A percentile compares a stretch with the other conserved stretches of the same genome.
Evolutionary conservation across 1,140 invertebrate genomes (phyloP).

Genomic region (Agrypnia vestita): DNA sequence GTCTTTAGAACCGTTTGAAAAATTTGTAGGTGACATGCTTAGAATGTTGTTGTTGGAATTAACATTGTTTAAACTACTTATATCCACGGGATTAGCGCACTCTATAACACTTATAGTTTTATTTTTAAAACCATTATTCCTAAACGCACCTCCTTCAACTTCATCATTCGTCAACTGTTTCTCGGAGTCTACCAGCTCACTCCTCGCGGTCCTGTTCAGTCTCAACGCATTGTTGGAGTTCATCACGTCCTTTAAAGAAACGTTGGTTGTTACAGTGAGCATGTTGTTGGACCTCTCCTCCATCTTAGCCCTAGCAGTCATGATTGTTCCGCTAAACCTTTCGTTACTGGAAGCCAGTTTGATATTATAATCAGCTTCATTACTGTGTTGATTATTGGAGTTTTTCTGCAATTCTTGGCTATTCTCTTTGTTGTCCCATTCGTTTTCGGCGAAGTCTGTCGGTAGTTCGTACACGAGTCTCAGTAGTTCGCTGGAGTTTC

Average conservation of each 20-base stretch:
- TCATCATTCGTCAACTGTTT: conserved; percentile 50
- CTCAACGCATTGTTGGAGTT: conserved; percentile 54
- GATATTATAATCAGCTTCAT: conserved; percentile 15
- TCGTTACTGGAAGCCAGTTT: conserved; percentile 42
- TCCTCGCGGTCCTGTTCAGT: conserved; percentile 41
- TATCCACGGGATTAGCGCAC: conserved; percentile 38
- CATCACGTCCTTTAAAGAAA: conserved; percentile 57
- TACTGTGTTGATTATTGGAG: conserved; percentile 16
- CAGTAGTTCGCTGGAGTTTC: conserved; percentile 70
- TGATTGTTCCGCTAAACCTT: conserved; percentile 15
- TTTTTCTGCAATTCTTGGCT: not conserved
- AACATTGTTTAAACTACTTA: conserved; percentile 16
- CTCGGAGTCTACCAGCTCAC: conserved; percentile 43
- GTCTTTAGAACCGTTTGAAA: conserved; percentile 12
- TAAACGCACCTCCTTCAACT: conserved; percentile 19
- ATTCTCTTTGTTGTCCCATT: conserved; percentile 48
- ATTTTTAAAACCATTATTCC: conserved; percentile 42
- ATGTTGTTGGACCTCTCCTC: conserved; percentile 49
- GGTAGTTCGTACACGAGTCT: conserved; percentile 70
- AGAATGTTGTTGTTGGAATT: conserved; percentile 20
- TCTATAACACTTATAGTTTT: conserved; percentile 57
- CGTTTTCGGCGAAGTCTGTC: conserved; percentile 62
- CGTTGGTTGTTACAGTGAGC: conserved; percentile 47
- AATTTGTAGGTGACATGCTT: conserved; percentile 19
- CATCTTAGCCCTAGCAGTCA: conserved; percentile 43